phyloP scores from a whole-genome alignment of 2,888 invertebrate species.

The Folsomia candida region DNA sequence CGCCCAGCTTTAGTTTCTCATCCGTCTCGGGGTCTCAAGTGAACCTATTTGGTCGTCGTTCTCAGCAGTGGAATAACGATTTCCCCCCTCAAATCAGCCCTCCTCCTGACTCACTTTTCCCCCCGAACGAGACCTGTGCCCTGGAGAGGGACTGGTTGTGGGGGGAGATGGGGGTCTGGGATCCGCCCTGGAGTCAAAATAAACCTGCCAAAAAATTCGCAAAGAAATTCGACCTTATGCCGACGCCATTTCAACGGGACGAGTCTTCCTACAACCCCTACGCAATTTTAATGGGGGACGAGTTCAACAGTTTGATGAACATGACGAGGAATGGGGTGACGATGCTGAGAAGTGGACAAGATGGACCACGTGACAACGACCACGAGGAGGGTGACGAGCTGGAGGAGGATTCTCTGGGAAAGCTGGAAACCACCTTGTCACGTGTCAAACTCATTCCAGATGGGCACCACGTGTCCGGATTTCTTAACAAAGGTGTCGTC shows the following conservation, averaged over 20 bases:
- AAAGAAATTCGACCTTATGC: too few relatives aligned
- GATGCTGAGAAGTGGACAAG: too few relatives aligned
- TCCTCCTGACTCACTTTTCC: neutral
- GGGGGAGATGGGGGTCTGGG: slow-evolving; percentile 36
- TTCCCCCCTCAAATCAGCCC: neutral
- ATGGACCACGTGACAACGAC: too few relatives aligned
- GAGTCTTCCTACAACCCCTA: too few relatives aligned
- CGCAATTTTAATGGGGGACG: too few relatives aligned
- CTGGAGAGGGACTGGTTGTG: slow-evolving; percentile 41
- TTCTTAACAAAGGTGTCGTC: slow-evolving; percentile 43
- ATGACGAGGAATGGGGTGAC: too few relatives aligned
- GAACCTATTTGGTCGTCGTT: neutral
- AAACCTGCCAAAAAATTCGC: too few relatives aligned
- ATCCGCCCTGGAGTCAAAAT: neutral
- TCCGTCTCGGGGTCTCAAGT: neutral
- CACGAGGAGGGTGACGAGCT: too few relatives aligned
- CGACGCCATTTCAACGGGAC: too few relatives aligned
- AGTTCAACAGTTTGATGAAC: too few relatives aligned
- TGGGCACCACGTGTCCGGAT: slow-evolving; percentile 46
- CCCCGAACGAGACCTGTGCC: neutral
- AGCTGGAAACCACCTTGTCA: slow-evolving; percentile 30
- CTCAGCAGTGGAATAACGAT: neutral
- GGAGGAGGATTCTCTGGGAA: too few relatives aligned
- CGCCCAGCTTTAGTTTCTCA: too few relatives aligned
- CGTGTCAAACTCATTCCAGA: slow-evolving; percentile 44